phyloP scores from a whole-genome alignment of 2,888 invertebrate species.

The Molanna angustata region DNA sequence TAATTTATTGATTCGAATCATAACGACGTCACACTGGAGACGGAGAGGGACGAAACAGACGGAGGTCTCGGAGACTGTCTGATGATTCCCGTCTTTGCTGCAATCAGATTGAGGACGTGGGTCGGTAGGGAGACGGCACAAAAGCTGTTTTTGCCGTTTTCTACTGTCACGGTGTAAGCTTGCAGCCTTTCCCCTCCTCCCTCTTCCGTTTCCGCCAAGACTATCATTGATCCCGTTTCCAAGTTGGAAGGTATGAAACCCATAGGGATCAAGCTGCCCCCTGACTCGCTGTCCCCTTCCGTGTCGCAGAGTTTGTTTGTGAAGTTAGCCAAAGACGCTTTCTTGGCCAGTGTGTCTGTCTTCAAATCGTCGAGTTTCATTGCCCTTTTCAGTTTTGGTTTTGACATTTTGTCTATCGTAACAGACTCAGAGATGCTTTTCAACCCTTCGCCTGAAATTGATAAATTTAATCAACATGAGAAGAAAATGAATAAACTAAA shows the following conservation, averaged over 20 bases:
- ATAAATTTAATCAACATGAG: too few species aligned
- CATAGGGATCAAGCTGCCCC: slow-evolving; percentile 35
- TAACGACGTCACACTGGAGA: background rate
- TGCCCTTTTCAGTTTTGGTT: too few species aligned
- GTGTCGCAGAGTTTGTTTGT: background rate
- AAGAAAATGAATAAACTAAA: too few species aligned
- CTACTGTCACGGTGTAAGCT: slow-evolving; percentile 45
- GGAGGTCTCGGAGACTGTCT: too few species aligned
- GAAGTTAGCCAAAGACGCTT: background rate
- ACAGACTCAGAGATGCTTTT: background rate
- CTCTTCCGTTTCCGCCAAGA: slow-evolving; percentile 48
- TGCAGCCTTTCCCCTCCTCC: slow-evolving; percentile 45
- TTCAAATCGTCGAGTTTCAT: too few species aligned
- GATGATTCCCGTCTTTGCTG: slow-evolving; percentile 21
- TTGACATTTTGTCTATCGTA: too few species aligned
- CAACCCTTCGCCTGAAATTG: slow-evolving; percentile 1
- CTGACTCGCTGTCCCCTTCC: slow-evolving; percentile 31
- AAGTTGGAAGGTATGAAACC: slow-evolving; percentile 34
- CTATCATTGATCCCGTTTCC: slow-evolving; percentile 51
- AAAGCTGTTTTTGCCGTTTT: slow-evolving; percentile 36
- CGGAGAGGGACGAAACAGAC: background rate
- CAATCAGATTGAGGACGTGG: slow-evolving; percentile 41
- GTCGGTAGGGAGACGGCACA: slow-evolving; percentile 40
- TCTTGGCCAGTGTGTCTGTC: slow-evolving; percentile 1
- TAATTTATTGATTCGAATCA: too few species aligned